These are phyloP conservation scores for Ictalurus furcatus DNA, from an alignment of 2,113 vertebrate genomes.

Conservation along the genomic window DNA sequence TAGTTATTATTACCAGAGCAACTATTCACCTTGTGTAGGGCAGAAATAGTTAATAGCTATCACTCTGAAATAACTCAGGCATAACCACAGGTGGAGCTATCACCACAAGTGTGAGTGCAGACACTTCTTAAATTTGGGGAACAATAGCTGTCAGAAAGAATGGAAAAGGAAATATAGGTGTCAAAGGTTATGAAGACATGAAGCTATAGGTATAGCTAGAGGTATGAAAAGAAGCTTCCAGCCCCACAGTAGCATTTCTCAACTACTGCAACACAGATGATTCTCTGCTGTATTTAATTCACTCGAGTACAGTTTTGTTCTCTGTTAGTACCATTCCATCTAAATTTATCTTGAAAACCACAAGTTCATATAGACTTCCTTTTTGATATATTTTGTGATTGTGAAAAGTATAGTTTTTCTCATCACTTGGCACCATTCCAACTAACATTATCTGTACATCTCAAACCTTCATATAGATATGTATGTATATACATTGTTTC, in stretches of 20 bases:
- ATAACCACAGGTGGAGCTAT: conserved; percentile 35
- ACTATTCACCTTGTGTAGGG: background rate
- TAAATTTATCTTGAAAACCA: background rate
- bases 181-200: background rate
- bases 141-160: background rate
- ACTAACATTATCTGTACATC: conserved; percentile 2
- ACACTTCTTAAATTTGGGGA: background rate
- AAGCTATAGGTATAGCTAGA: background rate
- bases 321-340: background rate
- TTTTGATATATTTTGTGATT: background rate
- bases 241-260: background rate
- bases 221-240: conserved; percentile 4
- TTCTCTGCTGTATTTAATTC: background rate
- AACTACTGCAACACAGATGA: background rate
- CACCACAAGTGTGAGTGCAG: background rate
- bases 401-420: background rate
- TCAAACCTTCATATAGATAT: background rate
- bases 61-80: conserved; percentile 26
- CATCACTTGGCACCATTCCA: background rate
- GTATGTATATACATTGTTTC: background rate
- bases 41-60: background rate
- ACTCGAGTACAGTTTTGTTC: background rate
- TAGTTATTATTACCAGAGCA: background rate
- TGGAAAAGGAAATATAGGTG: background rate
- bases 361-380: background rate